Evolutionary conservation across 2,113 vertebrate species (phyloP), one percentile per base, ranked within the genome.

Genomic region (Oplegnathus fasciatus): DNA sequence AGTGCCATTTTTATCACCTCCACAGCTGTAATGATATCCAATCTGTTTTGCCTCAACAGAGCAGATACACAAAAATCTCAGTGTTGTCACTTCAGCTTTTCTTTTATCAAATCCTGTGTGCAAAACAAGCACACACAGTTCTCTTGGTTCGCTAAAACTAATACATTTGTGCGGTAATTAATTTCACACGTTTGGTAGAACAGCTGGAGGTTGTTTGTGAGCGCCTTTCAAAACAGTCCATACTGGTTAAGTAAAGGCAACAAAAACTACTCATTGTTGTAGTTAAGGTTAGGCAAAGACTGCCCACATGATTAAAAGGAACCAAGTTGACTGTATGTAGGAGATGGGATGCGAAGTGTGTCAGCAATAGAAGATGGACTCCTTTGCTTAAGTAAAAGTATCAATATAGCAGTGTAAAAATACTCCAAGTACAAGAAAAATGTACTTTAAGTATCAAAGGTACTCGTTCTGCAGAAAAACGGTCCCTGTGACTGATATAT

Each of bases 31-130:
- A 75, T 75, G n/a, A 74, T 8, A 69, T 17, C 55, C 67, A 48
- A 50, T 87, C 73, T 80, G 68, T 81, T 81, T 75, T 55, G 20
- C 68, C 15, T 81, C 72, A 81, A 44, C 32, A 78, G 37, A 78
- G 77, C 61, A 73, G 17, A 62, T 14, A 73, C 57, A 44, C 18
- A 58, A 9, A n/a, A 30, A 57, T 62, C 54, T 61, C 30, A 70
- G n/a, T 10, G 6, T n/a, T 26, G 71, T 61, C 42, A 61, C 52
- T 37, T 2, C 0, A 0, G 37, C 20, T 66, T 57, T 65, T 37
- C 26, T 32, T 71, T 37, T 37, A 4, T 65, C 57, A 34, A 37
- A 55, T 69, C 5, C 5, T 10, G n/a, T 46, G 28, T 34, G 32
- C 26, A 62, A 18, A 58, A 64, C 17, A 50, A 60, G 30, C 20